Base-by-base conservation (phyloP, 1,140 invertebrate genomes). In the Xylocopa sonorina region DNA sequence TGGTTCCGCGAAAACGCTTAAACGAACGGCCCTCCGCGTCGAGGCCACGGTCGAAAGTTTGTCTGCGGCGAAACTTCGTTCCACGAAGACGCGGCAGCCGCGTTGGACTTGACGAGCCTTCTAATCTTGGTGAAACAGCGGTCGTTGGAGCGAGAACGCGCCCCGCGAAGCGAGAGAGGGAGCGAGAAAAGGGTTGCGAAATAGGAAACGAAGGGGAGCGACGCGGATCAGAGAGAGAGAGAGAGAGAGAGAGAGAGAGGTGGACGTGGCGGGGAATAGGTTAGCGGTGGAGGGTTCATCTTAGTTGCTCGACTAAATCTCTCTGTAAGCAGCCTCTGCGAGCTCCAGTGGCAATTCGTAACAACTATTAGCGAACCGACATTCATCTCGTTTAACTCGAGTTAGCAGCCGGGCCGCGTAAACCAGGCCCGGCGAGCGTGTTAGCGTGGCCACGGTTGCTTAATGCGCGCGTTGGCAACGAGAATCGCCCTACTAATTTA, bases 321-420 rank as follows among this genome's bases (percentile, higher is more conserved):
- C 82, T 77, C 81, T 71, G 80, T 73, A 80, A 83, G 69, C 85
- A 68, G 69, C 66, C 80, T 87, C 73, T 83, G 78, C 71, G 83
- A 82, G 80, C 62, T 83, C 46, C 43, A 69, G 58, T 80, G 75
- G 87, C 86, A 90, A 92, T 91, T 90, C 87, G 88, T 86, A 91
- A 88, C 87, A 90, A 90, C 89, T 90, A 90, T 91, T 91, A 91
- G 88, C 88, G 78, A 90, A 88, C 85, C 88, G 82, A 88, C 88
- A 90, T 91, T 91, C 87, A 90, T 91, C 89, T 89, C 88, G 85
- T 90, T 92, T 91, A 92, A 89, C 88, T 90, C 82, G 87, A 89
- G 83, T 91, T 92, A 91, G 88, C 87, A 81, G 69, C 78, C 74
- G 72, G 63, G 43, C 80, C 76, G 77, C 81, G 81, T 85, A 89